Conservation (phyloP, 2,888 invertebrate genomes). For the Meloe dianella region DNA sequence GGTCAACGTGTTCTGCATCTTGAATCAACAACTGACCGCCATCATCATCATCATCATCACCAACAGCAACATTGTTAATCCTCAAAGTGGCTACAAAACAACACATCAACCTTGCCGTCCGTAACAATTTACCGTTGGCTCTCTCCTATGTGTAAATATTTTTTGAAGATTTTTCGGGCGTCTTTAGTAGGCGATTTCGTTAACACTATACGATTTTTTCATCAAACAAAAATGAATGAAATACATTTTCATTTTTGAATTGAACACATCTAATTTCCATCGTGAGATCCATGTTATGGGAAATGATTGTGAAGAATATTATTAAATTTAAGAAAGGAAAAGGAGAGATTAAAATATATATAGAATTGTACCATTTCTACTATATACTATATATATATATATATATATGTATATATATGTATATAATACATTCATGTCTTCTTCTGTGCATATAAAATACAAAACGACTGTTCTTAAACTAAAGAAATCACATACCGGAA, state of each 20-base stretch:
- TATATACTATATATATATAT: neutral
- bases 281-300: slow-evolving; percentile 48
- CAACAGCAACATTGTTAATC: slow-evolving; percentile 1
- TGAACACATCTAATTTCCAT: slow-evolving; percentile 7
- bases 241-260: neutral
- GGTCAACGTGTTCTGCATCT: slow-evolving; percentile 10
- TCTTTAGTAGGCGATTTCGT: neutral
- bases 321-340: slow-evolving; percentile 44
- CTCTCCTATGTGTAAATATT: neutral
- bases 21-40: neutral
- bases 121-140: slow-evolving; percentile 2
- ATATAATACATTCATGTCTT: slow-evolving; percentile 31
- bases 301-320: slow-evolving; percentile 50
- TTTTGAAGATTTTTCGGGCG: neutral
- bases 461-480: slow-evolving; percentile 32
- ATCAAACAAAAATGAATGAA: neutral
- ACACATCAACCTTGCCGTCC: neutral
- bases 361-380: neutral
- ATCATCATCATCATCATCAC: neutral
- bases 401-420: no score
- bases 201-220: neutral
- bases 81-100: neutral
- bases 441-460: slow-evolving; percentile 16
- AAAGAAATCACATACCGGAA: slow-evolving; percentile 57
- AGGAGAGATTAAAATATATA: neutral